phyloP scores from a whole-genome alignment of 1,140 invertebrate species.

The Zaprionus vittiger region DNA sequence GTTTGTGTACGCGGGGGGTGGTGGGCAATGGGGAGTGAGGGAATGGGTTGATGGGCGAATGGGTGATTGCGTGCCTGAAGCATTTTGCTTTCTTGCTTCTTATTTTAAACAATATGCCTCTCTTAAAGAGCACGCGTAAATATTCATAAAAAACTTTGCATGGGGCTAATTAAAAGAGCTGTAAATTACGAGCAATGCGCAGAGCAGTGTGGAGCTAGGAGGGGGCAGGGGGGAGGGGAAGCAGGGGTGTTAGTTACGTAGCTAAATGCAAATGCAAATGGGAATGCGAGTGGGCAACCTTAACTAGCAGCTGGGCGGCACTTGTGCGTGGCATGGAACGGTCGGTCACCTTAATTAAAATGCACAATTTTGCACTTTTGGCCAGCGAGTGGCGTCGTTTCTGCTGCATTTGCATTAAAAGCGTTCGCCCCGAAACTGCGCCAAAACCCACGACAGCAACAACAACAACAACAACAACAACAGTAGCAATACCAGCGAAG shows the following conservation, averaged over 20 bases:
- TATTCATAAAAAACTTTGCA: constrained; percentile 76
- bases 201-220: not conserved
- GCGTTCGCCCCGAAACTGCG: constrained; percentile 28
- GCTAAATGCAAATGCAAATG: constrained; percentile 65
- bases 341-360: constrained; percentile 82
- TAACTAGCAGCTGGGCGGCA: constrained; percentile 21
- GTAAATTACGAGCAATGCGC: constrained; percentile 69
- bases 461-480: not conserved
- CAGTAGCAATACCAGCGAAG: not conserved
- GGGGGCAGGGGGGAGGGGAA: constrained; percentile 1
- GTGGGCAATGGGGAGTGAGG: not conserved
- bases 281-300: constrained; percentile 12
- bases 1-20: constrained; percentile 7
- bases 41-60: not conserved
- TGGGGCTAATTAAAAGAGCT: constrained; percentile 81
- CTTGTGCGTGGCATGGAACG: constrained; percentile 54
- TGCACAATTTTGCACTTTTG: constrained; percentile 83
- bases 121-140: constrained; percentile 77
- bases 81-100: constrained; percentile 53
- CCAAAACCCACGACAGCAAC: constrained; percentile 16
- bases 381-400: constrained; percentile 54
- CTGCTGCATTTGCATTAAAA: constrained; percentile 82
- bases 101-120: constrained; percentile 65
- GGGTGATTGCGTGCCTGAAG: constrained; percentile 54
- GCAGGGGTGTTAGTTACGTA: constrained; percentile 20